Base-by-base conservation (phyloP, 1,140 invertebrate genomes). In the Microplitis mediator region DNA sequence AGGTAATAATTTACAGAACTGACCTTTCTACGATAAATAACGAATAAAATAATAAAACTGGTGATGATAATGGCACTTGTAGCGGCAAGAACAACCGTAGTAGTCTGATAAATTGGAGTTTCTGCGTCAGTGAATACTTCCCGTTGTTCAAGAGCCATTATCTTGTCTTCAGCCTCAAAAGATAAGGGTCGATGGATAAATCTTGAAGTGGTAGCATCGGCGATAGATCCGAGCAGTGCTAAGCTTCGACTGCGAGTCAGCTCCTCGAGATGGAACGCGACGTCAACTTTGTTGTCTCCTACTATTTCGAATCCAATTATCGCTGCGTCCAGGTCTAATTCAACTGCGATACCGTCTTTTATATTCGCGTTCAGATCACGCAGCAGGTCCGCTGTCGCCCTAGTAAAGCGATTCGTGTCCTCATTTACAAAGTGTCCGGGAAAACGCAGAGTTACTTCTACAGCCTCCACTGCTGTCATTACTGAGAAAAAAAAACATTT, bases 61-160 rank as follows among this genome's bases (percentile, higher is more conserved):
- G 91, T 92, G 74, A 93, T 92, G 64, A 93, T 88, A 78, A 93
- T 93, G 9, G 91, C 92, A 34, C 92, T 92, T 2, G 91, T 90
- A 0, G 91, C 91, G 4, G 90, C 91, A 31, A 93, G 84, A 4
- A 93, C 91, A 65, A 93, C 89, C 4, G 92, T 88, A 13, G 91
- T 91, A 1, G 92, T 93, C 77, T 93, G 91, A 81, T 93, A 93
- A 45, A 91, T 89, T 4, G 91, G 91, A 23, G 90, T 88, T 88
- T 92, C 65, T 86, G 91, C 80, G 90, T 87, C 90, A 2, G 90
- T 91, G 3, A 93, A 86, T 56, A 93, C 91, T 78, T 93, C 92
- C 50, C 92, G 85, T 74, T 92, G 90, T 75, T 91, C 91, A 69
- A 92, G 80, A 5, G 90, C 89, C 8, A 90, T 85, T 34, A 90